Evolutionary conservation across 2,888 invertebrate species (phyloP).

Genomic region (Eremobia ochroleuca): DNA sequence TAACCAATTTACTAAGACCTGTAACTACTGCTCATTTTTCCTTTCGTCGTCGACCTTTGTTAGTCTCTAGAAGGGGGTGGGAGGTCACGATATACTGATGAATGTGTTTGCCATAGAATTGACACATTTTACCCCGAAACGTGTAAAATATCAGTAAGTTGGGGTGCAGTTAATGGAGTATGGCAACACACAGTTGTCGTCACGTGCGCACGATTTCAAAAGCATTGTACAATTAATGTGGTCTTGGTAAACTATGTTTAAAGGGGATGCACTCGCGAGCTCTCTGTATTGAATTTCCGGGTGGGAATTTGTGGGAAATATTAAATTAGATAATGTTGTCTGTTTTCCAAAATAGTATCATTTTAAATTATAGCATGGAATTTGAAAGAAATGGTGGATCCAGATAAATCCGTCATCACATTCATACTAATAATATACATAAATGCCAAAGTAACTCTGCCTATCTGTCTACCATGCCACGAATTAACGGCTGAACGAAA

Average conservation of each 20-base stretch:
- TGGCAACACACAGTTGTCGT: constrained; percentile 75
- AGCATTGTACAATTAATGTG: constrained; percentile 70
- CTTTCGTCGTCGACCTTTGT: neutral
- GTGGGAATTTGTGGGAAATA: constrained; percentile 13
- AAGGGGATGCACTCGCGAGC: constrained; percentile 25
- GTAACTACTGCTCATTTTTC: neutral
- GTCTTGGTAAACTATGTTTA: constrained; percentile 51
- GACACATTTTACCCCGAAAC: constrained; percentile 83
- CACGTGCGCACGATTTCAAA: constrained; percentile 80
- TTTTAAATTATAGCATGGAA: neutral
- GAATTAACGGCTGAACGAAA: neutral
- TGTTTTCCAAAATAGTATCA: neutral
- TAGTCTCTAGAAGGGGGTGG: constrained; percentile 29
- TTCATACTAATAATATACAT: neutral
- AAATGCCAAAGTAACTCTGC: neutral
- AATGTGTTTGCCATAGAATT: constrained; percentile 68
- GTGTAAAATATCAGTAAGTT: constrained; percentile 72
- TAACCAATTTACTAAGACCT: constrained; percentile 71
- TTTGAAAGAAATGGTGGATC: neutral
- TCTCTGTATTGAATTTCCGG: constrained; percentile 4
- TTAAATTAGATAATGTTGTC: neutral
- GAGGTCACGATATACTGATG: constrained; percentile 71
- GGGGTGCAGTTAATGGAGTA: constrained; percentile 82
- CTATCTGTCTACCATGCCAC: neutral
- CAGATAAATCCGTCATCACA: too few species aligned